phyloP scores from a whole-genome alignment of 2,113 vertebrate species.

The Acrocephalus arundinaceus region DNA sequence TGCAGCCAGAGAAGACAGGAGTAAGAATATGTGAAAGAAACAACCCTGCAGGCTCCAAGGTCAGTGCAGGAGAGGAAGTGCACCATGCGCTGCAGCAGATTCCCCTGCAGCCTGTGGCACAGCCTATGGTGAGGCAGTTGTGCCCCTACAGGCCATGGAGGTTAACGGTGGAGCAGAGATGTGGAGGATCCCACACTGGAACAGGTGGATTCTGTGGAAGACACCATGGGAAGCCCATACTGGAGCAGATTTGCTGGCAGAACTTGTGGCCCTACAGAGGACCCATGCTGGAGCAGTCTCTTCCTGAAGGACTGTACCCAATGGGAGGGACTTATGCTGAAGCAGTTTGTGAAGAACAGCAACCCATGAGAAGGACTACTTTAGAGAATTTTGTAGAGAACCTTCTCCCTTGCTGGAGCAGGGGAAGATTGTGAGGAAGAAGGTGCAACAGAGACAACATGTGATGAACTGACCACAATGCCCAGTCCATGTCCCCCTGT shows the following conservation, averaged over 20 bases:
- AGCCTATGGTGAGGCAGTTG: not conserved
- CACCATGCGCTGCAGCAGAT: not conserved
- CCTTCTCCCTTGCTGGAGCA: not conserved
- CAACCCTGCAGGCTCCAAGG: not conserved
- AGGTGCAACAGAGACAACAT: not conserved
- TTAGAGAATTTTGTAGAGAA: not conserved
- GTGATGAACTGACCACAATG: not conserved
- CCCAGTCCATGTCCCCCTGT: not conserved
- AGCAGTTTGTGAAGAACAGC: not conserved
- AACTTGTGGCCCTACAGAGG: not conserved
- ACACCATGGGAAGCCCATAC: not conserved
- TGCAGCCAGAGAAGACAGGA: not conserved
- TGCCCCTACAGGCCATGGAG: not conserved
- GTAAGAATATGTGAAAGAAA: not conserved
- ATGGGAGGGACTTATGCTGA: not conserved
- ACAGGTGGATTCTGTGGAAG: not conserved
- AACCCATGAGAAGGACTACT: not conserved
- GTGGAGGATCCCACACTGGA: not conserved
- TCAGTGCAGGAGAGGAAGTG: not conserved
- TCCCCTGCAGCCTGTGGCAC: not conserved
- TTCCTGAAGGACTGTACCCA: not conserved
- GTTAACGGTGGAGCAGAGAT: not conserved
- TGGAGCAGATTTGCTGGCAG: not conserved
- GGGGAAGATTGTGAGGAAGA: not conserved
- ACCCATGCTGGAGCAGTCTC: not conserved